Base-by-base conservation (phyloP, 2,888 invertebrate genomes). In the Synanthedon tipuliformis region DNA sequence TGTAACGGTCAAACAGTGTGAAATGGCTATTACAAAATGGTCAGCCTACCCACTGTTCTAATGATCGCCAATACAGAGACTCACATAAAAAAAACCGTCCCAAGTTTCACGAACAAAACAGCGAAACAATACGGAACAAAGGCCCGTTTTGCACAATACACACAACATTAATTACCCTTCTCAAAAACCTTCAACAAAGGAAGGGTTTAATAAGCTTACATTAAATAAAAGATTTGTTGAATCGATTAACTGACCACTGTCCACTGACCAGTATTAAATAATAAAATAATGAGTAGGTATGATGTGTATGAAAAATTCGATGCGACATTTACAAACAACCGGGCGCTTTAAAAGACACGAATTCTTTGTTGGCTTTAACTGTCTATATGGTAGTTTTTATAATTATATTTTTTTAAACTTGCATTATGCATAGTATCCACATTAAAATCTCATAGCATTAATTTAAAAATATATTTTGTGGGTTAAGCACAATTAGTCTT, bases 151-250 rank as follows among this genome's bases (percentile, higher is more conserved):
- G 81, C 83, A 86, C 82, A 86, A 87, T 81, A 64, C 74, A 60
- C 61, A 64, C 73, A 71, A 74, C 84, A 87, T 86, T 87, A 86
- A 87, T 87, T 86, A 86, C 85, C 83, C 79, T 76, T 68, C 72
- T 77, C 68, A 69, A 75, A 73, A 73, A 73, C 65, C 65, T 60
- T 56, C 62, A 78, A 79, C 79, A 80, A 68, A 59, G 72, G 73
- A 78, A 72, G 84, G 85, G 83, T 86, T 84, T 84, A 85, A 85
- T 84, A 84, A 75, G 81, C 78, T 83, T 79, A 76, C 63, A 75
- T 81, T 81, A 83, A 85, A 86, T 85, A 86, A 78, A 81, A 76
- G 72, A 72, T 61, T 60, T 71, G 72, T 78, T 78, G 23, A 75
- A 73, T 63, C 58, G 60, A 59, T 59, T 67, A 61, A 78, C 73